Evolutionary conservation across 2,888 invertebrate genomes (phyloP).

Genomic region (Abscondita cerata): DNA sequence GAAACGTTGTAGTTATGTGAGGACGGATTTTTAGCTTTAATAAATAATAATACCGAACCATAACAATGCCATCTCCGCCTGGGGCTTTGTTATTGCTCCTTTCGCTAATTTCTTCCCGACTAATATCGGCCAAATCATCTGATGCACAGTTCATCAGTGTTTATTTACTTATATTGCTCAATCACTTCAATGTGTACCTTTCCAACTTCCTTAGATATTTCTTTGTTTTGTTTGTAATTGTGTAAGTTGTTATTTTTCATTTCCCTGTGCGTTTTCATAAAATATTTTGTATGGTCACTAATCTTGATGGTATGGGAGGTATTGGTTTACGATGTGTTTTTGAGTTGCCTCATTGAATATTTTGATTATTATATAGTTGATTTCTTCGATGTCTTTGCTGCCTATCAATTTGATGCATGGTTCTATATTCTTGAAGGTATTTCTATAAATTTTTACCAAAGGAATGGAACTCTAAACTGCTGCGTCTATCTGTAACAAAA

Average conservation of each 20-base stretch:
- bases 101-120: neutral
- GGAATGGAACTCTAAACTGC: too few relatives aligned
- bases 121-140: neutral
- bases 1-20: too few relatives aligned
- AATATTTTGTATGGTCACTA: neutral
- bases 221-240: neutral
- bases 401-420: neutral
- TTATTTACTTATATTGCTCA: neutral
- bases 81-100: neutral
- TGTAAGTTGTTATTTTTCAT: neutral
- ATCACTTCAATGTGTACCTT: neutral
- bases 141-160: neutral
- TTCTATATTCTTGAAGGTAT: neutral
- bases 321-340: neutral
- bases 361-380: neutral
- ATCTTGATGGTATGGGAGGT: neutral
- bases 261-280: neutral
- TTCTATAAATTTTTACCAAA: neutral
- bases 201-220: neutral
- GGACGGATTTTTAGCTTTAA: too few relatives aligned
- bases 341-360: neutral
- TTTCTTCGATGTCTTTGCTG: neutral
- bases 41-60: too few relatives aligned
- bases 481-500: too few relatives aligned
- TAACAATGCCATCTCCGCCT: neutral